These are phyloP conservation scores for Taeniopygia guttata DNA, from an alignment of 2,797 vertebrate genomes.

Conservation along the genomic window DNA sequence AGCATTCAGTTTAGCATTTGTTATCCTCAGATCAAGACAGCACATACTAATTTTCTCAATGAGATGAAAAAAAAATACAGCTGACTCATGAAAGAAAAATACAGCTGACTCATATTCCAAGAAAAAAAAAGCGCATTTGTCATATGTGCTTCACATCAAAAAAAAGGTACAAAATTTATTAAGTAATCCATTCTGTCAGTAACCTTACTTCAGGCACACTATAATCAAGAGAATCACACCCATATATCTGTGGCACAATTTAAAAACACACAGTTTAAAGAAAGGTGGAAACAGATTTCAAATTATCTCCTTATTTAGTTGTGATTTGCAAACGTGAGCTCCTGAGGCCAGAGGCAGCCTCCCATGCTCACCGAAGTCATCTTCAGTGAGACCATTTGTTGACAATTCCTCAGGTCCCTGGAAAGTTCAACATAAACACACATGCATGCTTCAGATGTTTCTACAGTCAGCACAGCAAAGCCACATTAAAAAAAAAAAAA, in stretches of 20 bases:
- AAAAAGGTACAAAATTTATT: background rate
- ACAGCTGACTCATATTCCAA: background rate
- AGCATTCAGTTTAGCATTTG: background rate
- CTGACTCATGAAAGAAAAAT: background rate
- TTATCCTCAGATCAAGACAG: background rate
- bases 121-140: background rate
- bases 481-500: background rate
- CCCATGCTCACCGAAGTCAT: background rate
- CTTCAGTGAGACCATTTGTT: background rate
- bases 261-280: background rate
- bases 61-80: background rate
- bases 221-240: background rate
- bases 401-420: constrained; percentile 18
- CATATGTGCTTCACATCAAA: background rate
- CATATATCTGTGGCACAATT: background rate
- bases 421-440: constrained; percentile 44
- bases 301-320: constrained; percentile 17
- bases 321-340: background rate
- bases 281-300: background rate
- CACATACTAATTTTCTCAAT: background rate
- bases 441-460: constrained; percentile 20
- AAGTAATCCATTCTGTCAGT: background rate
- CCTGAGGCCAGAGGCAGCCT: background rate
- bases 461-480: background rate
- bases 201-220: background rate